A percentile compares a stretch with the other conserved stretches of the same genome.
phyloP scores from a whole-genome alignment of 2,888 invertebrate species.

The Clitarchus hookeri region DNA sequence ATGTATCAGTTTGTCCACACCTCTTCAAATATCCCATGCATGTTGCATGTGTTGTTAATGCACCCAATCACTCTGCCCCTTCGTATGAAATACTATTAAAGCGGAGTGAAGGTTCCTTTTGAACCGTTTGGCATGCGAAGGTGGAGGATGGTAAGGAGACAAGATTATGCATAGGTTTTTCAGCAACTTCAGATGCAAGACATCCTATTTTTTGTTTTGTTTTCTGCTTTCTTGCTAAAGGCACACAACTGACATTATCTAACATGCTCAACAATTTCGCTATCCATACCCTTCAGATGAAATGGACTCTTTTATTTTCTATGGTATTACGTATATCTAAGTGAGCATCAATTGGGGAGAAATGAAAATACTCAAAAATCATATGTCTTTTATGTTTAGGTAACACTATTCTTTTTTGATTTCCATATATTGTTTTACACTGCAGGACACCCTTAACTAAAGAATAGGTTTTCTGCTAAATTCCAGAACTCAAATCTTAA shows the following conservation, averaged over 20 bases:
- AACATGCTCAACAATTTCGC: not conserved
- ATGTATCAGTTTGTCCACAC: too few relatives aligned
- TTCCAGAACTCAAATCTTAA: not conserved
- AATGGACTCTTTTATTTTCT: not conserved
- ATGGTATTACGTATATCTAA: not conserved
- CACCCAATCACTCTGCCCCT: not conserved
- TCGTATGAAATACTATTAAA: not conserved
- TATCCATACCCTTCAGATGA: not conserved
- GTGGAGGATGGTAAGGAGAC: not conserved
- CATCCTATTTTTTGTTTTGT: not conserved
- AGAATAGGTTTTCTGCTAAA: not conserved
- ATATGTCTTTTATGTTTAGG: not conserved
- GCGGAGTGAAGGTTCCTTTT: not conserved
- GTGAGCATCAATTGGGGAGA: not conserved
- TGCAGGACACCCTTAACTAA: not conserved
- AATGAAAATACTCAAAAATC: slow-evolving; percentile 18
- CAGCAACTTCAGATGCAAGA: not conserved
- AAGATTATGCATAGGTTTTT: not conserved
- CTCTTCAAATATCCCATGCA: too few relatives aligned
- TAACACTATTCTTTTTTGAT: not conserved
- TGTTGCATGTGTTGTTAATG: not conserved
- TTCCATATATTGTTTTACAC: not conserved
- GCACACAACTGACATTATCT: not conserved
- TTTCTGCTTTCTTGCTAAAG: not conserved
- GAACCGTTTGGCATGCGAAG: slow-evolving; percentile 16